A percentile compares a stretch with the other conserved stretches of the same genome.
phyloP scores from a whole-genome alignment of 2,888 invertebrate species.

The Ariolimax columbianus region DNA sequence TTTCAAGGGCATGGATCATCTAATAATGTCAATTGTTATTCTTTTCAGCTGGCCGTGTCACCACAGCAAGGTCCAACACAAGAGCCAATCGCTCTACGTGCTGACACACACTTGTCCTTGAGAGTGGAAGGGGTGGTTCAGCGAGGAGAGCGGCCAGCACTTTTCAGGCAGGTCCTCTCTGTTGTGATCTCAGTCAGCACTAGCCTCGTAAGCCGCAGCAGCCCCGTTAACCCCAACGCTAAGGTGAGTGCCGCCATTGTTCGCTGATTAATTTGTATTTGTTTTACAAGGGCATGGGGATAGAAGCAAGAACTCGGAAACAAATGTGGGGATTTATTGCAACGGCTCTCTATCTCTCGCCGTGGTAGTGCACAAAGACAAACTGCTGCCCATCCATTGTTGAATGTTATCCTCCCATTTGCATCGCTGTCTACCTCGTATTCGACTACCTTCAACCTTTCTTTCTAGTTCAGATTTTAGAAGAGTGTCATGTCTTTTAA shows the following conservation, averaged over 20 bases:
- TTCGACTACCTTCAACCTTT: too few species aligned
- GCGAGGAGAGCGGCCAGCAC: constrained; percentile 81
- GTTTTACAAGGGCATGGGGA: background rate
- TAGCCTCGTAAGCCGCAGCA: constrained; percentile 78
- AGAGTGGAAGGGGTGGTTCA: constrained; percentile 96
- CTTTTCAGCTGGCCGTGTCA: constrained; percentile 84
- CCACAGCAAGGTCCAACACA: constrained; percentile 89
- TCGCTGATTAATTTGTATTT: background rate
- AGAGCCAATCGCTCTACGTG: constrained; percentile 90
- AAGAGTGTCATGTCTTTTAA: too few species aligned
- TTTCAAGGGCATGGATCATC: background rate
- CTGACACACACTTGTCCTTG: constrained; percentile 89
- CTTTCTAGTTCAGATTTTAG: too few species aligned
- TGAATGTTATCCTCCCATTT: too few species aligned
- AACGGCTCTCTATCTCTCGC: too few species aligned
- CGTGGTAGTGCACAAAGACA: too few species aligned
- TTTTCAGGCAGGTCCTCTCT: constrained; percentile 86
- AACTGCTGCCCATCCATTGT: too few species aligned
- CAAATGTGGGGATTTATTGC: too few species aligned
- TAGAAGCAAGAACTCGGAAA: too few species aligned
- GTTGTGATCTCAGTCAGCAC: constrained; percentile 86
- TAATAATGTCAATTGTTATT: background rate
- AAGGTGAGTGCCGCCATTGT: constrained; percentile 60
- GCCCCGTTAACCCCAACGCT: constrained; percentile 56
- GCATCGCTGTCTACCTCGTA: too few species aligned